Conservation (phyloP, 2,113 vertebrate genomes). For the Planiliza haematocheilus region DNA sequence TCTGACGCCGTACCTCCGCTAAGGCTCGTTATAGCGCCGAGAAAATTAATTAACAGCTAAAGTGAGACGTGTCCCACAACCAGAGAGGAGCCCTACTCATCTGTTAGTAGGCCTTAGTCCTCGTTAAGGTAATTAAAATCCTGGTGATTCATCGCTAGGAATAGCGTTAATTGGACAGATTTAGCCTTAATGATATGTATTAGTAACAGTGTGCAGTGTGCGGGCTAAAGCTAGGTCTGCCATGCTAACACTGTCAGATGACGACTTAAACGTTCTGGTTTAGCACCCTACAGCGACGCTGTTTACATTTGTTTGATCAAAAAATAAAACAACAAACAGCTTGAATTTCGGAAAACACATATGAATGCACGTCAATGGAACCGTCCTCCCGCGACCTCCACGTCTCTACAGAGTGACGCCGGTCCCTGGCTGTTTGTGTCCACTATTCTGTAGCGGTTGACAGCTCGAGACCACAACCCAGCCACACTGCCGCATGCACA, state of each 20-base stretch:
- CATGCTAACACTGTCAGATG: neutral
- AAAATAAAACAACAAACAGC: neutral
- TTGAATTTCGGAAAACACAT: neutral
- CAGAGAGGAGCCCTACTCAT: slow-evolving; percentile 29
- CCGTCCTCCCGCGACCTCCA: neutral
- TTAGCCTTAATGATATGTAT: slow-evolving; percentile 38
- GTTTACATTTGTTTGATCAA: neutral
- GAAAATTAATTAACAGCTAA: slow-evolving; percentile 32
- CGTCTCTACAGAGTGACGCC: slow-evolving; percentile 59
- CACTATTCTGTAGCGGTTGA: slow-evolving; percentile 96
- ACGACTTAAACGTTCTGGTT: too few relatives aligned
- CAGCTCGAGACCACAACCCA: slow-evolving; percentile 87
- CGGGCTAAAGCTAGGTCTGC: neutral
- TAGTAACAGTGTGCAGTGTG: slow-evolving; percentile 14
- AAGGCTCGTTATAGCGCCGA: slow-evolving; percentile 6
- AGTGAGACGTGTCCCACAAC: slow-evolving; percentile 16
- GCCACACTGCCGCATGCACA: slow-evolving; percentile 72
- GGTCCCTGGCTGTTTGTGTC: slow-evolving; percentile 88
- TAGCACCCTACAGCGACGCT: neutral
- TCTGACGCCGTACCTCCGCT: neutral
- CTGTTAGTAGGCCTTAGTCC: slow-evolving; percentile 43
- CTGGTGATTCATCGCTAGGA: slow-evolving; percentile 34
- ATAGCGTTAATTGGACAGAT: slow-evolving; percentile 27
- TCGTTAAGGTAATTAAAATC: slow-evolving; percentile 52
- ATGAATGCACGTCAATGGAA: neutral